Conservation (phyloP, 2,113 vertebrate genomes). For the Tragulus kanchil region DNA sequence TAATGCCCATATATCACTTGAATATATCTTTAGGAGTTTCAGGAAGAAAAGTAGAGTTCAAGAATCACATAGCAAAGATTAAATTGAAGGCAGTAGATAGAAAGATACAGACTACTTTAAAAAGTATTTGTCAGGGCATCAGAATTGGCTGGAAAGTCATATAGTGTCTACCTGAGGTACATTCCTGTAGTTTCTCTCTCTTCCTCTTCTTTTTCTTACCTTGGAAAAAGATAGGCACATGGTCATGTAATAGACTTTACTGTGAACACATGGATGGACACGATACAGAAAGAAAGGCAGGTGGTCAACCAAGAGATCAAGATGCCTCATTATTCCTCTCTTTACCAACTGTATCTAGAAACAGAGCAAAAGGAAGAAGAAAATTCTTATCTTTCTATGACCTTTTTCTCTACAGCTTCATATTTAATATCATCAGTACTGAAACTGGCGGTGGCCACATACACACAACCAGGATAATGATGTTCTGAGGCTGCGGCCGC, state of each 20-base stretch:
- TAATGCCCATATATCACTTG: background rate
- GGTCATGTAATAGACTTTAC: accelerated
- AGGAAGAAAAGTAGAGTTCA: constrained; percentile 62
- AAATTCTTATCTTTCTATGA: background rate
- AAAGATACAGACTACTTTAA: background rate
- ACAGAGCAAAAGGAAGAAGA: background rate
- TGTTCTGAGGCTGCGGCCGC: no score
- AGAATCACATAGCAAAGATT: constrained; percentile 32
- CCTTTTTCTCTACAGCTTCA: background rate
- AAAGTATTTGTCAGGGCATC: background rate
- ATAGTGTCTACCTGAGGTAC: constrained; percentile 92
- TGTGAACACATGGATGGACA: accelerated
- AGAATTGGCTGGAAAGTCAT: background rate
- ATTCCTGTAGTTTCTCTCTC: constrained; percentile 98
- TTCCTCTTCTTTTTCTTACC: constrained; percentile 99
- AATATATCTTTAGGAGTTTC: background rate
- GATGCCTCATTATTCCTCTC: background rate
- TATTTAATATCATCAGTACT: background rate
- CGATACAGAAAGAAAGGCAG: background rate
- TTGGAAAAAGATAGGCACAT: constrained; percentile 88
- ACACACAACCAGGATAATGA: background rate
- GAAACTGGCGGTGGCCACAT: background rate
- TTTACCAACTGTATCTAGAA: background rate
- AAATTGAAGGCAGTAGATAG: constrained; percentile 38
- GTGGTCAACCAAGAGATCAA: background rate